A percentile compares a stretch with the other conserved stretches of the same genome.
phyloP scores from a whole-genome alignment of 2,797 vertebrate genomes.

The Acrossocheilus fasciatus region DNA sequence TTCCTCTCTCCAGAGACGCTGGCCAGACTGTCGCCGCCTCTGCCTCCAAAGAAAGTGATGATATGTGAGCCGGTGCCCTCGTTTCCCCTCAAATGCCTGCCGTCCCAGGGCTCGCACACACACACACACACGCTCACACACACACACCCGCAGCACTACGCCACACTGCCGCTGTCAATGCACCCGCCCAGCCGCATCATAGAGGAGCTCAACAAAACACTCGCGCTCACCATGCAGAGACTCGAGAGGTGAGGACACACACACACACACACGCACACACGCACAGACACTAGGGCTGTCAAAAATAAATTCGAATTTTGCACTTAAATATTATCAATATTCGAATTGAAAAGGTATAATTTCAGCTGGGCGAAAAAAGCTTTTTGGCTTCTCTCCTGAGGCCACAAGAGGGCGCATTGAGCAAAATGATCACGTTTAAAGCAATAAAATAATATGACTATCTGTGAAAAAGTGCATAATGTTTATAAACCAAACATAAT shows the following conservation, averaged over 20 bases:
- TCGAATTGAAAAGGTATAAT: too few species aligned
- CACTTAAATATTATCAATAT: too few species aligned
- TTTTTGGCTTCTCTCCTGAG: too few species aligned
- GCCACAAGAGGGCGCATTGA: too few species aligned
- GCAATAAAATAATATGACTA: too few species aligned
- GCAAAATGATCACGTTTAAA: too few species aligned
- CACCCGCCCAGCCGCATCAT: constrained; percentile 93
- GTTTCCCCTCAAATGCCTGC: constrained; percentile 89
- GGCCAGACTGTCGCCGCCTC: constrained; percentile 93
- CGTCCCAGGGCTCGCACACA: constrained; percentile 79
- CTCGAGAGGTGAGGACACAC: constrained; percentile 90
- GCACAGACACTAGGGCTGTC: not conserved
- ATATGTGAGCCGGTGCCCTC: constrained; percentile 90
- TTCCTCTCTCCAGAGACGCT: constrained; percentile 75
- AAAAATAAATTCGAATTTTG: too few species aligned
- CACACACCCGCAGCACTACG: constrained; percentile 87
- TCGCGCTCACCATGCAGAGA: constrained; percentile 98
- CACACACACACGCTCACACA: constrained; percentile 76
- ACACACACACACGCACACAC: not conserved
- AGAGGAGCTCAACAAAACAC: constrained; percentile 95
- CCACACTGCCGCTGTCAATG: constrained; percentile 83
- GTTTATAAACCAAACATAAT: too few species aligned
- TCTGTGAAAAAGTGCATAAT: too few species aligned
- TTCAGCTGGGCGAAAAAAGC: too few species aligned
- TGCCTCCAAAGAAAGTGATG: constrained; percentile 99